These are phyloP conservation scores for Cephus pygmeus DNA, from an alignment of 2,888 invertebrate genomes.

Conservation along the genomic window DNA sequence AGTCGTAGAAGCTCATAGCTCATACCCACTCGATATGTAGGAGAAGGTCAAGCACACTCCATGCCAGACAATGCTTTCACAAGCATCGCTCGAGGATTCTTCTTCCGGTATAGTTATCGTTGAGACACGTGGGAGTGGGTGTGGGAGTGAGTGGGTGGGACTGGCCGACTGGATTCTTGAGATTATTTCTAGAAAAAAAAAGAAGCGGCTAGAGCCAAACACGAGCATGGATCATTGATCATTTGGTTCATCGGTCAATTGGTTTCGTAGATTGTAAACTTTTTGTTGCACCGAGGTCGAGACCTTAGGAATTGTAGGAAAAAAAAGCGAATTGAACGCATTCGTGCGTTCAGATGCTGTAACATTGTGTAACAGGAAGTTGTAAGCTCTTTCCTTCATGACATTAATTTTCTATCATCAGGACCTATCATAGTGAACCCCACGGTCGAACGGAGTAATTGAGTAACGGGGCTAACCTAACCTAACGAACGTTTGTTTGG, in stretches of 20 bases:
- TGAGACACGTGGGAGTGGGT: background rate
- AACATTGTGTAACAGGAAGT: background rate
- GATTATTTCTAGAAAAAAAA: background rate
- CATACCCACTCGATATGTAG: background rate
- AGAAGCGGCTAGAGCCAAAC: background rate
- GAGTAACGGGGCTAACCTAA: background rate
- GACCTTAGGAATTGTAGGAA: background rate
- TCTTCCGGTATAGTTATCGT: background rate
- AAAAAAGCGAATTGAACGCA: background rate
- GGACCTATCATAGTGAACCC: background rate
- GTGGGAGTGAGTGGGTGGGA: background rate
- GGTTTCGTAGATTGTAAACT: background rate
- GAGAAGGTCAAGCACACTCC: background rate
- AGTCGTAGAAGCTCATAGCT: background rate
- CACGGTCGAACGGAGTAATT: background rate
- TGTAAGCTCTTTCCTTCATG: background rate
- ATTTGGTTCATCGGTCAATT: background rate
- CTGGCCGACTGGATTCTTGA: background rate
- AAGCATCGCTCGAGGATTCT: background rate
- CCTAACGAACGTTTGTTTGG: slow-evolving; percentile 26
- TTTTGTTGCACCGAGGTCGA: background rate
- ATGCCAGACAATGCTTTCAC: background rate
- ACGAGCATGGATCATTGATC: background rate
- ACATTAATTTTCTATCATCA: background rate
- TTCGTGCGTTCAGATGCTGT: background rate